These are phyloP conservation scores for Synanthedon vespiformis DNA, from an alignment of 2,888 invertebrate species.

Conservation along the genomic window DNA sequence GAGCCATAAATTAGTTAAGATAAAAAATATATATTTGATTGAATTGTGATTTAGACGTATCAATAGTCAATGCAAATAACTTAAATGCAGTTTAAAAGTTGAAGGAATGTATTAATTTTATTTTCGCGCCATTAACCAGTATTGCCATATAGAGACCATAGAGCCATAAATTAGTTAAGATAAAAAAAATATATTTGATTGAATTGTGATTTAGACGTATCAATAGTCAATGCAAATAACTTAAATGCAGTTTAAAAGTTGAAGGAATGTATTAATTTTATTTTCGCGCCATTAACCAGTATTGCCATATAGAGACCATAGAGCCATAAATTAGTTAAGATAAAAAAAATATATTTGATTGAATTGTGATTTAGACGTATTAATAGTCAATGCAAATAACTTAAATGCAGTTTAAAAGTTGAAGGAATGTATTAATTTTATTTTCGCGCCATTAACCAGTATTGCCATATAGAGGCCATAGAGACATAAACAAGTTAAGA, in stretches of 20 bases:
- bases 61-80: not conserved
- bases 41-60: conserved; percentile 1
- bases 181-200: not conserved
- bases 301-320: conserved; percentile 1
- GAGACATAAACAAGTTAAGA: not conserved
- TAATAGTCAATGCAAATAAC: not conserved
- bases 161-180: not conserved
- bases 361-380: conserved; percentile 1
- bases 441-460: not conserved
- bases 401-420: not conserved
- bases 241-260: not conserved
- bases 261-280: too few relatives aligned
- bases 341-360: not conserved
- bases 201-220: conserved; percentile 1
- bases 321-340: not conserved
- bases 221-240: not conserved
- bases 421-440: too few relatives aligned
- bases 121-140: not conserved
- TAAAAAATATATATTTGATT: not conserved
- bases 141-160: conserved; percentile 1
- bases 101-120: too few relatives aligned
- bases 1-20: not conserved
- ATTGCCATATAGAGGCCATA: conserved; percentile 1
- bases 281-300: not conserved
- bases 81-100: not conserved